Conservation (phyloP, 1,140 invertebrate genomes). For the Thaumatotibia leucotreta region DNA sequence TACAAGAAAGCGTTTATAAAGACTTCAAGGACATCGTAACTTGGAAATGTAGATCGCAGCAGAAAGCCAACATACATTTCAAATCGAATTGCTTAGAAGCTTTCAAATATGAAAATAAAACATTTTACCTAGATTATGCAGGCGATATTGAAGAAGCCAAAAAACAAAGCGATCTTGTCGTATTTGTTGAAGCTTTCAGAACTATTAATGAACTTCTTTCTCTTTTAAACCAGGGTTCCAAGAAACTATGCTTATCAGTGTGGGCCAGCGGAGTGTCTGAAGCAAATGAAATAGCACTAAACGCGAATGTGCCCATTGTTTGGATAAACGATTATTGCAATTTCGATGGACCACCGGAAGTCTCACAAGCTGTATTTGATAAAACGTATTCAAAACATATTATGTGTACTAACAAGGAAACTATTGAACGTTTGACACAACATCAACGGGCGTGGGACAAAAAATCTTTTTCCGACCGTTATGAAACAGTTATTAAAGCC, state of each 20-base stretch:
- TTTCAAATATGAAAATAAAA: background rate
- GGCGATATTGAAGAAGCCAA: background rate
- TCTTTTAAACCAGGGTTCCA: background rate
- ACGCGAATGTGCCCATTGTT: background rate
- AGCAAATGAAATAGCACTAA: background rate
- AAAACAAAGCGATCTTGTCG: background rate
- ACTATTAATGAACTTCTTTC: background rate
- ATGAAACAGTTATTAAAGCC: background rate
- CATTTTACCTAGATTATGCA: background rate
- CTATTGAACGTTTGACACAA: background rate
- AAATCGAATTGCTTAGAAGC: background rate
- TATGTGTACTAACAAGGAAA: background rate
- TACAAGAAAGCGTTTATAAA: background rate
- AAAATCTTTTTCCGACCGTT: background rate
- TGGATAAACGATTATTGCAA: slow-evolving; percentile 3
- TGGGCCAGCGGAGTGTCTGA: background rate
- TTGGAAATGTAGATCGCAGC: background rate
- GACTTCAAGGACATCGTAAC: background rate
- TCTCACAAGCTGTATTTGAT: background rate
- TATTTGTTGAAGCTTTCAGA: background rate
- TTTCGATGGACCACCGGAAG: background rate
- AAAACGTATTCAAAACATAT: background rate
- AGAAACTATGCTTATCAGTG: background rate
- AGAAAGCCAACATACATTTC: background rate
- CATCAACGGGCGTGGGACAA: background rate